Percentiles rank a stretch among this genome's conserved stretches.
Evolutionary conservation across 2,888 invertebrate species (phyloP).

Genomic region (Lysandra bellargus): DNA sequence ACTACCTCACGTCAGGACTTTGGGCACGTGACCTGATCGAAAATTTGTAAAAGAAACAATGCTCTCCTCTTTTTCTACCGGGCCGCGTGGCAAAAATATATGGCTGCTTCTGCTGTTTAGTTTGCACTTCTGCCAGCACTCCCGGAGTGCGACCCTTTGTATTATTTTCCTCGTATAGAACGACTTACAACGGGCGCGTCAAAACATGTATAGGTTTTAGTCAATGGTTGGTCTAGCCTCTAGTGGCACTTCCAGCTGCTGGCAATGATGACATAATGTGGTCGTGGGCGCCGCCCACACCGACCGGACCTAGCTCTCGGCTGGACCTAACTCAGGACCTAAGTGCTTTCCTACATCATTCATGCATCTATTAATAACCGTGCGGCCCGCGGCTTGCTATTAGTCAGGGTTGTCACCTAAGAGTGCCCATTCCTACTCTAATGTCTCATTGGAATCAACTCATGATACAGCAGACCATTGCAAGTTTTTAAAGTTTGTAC

Average conservation of each 20-base stretch:
- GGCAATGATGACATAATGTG: conserved; percentile 18
- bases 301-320: conserved; percentile 19
- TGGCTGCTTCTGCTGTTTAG: no score
- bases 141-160: no score
- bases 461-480: no score
- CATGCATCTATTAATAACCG: conserved; percentile 39
- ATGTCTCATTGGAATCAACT: no score
- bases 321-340: conserved; percentile 35
- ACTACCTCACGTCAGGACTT: neutral
- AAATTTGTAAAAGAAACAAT: no score
- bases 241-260: neutral
- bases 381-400: conserved; percentile 9
- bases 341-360: conserved; percentile 39
- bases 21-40: no score
- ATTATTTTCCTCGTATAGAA: no score
- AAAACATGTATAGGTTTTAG: neutral
- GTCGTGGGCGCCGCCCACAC: conserved; percentile 38
- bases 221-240: neutral
- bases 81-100: no score
- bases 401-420: neutral
- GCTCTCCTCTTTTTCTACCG: no score
- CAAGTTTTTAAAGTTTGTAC: no score
- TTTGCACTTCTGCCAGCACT: no score
- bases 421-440: no score
- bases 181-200: neutral